Conservation (phyloP, 2,888 invertebrate species). For the Xestoiulus laeticollis region DNA sequence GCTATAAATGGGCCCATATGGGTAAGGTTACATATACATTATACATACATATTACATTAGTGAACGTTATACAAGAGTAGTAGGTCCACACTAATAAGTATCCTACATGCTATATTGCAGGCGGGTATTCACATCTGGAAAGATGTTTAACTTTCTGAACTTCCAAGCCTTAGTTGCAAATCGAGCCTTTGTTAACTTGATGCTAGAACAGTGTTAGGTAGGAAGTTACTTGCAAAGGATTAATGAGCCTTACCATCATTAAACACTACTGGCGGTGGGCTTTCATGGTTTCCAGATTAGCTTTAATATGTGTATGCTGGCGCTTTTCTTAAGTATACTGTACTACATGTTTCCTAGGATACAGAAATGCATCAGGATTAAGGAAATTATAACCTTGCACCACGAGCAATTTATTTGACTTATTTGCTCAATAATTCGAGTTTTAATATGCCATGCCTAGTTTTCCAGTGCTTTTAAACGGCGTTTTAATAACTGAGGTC, state of each 20-base stretch:
- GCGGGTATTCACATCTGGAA: too few relatives aligned
- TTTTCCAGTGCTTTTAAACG: background rate
- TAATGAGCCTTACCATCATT: background rate
- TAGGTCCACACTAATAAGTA: too few relatives aligned
- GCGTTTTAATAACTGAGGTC: background rate
- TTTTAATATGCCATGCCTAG: background rate
- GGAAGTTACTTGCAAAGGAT: too few relatives aligned
- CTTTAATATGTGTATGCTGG: background rate
- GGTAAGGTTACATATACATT: too few relatives aligned
- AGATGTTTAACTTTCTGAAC: too few relatives aligned
- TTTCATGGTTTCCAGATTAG: background rate
- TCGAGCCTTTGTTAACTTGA: too few relatives aligned
- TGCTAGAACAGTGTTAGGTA: too few relatives aligned
- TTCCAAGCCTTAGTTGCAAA: too few relatives aligned
- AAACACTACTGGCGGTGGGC: background rate
- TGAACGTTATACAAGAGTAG: too few relatives aligned
- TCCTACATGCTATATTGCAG: too few relatives aligned
- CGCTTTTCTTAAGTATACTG: background rate
- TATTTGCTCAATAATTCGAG: background rate
- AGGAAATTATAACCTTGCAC: background rate
- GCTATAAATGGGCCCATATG: too few relatives aligned
- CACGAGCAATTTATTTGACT: background rate
- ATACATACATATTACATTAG: too few relatives aligned
- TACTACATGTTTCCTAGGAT: background rate
- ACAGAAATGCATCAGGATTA: background rate